These are phyloP conservation scores for Murina feae DNA, from an alignment of 2,113 vertebrate species.

Conservation along the genomic window DNA sequence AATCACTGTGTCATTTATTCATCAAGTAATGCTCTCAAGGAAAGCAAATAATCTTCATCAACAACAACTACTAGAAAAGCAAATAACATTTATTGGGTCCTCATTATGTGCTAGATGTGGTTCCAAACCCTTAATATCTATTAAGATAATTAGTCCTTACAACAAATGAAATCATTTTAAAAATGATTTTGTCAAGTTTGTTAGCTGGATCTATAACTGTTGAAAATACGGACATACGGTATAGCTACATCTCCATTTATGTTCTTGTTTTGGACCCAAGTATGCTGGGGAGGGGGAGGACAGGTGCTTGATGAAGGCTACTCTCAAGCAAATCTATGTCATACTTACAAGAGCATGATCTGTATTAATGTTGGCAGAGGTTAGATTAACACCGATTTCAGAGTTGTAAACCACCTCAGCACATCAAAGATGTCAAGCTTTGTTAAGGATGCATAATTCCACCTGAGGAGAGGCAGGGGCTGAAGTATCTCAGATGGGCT, in stretches of 20 bases:
- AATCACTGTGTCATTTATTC: not conserved
- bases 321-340: not conserved
- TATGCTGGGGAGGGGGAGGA: not conserved
- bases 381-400: conserved; percentile 1
- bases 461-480: not conserved
- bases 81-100: not conserved
- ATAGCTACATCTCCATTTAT: not conserved
- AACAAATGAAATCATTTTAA: not conserved
- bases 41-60: not conserved
- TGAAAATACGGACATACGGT: not conserved
- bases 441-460: not conserved
- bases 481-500: not conserved
- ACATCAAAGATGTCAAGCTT: not conserved
- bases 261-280: not conserved
- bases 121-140: not conserved
- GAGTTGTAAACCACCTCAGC: not conserved
- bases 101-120: not conserved
- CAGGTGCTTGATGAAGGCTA: not conserved
- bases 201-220: not conserved
- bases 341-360: not conserved
- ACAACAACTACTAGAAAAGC: not conserved
- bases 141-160: not conserved
- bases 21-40: not conserved
- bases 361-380: not conserved
- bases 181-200: not conserved